Percentiles rank a stretch among this genome's conserved stretches.
phyloP scores from a whole-genome alignment of 2,113 vertebrate species.

The Lagopus muta region DNA sequence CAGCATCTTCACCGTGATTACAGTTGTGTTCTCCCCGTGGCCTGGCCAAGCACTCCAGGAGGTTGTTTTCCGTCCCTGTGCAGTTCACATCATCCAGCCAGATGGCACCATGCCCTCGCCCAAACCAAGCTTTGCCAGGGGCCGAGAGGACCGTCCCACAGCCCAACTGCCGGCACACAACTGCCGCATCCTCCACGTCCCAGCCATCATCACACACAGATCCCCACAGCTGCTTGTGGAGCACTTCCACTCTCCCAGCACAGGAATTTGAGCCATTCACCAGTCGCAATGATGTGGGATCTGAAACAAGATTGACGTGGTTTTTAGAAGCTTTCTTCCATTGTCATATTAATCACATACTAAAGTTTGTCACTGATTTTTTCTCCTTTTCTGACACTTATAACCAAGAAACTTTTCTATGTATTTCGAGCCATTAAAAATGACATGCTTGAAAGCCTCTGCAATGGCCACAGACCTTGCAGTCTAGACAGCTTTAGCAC shows the following conservation, averaged over 20 bases:
- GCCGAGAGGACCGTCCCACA: background rate
- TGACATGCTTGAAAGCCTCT: background rate
- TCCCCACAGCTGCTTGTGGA: background rate
- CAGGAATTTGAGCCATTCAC: background rate
- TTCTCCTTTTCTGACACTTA: background rate
- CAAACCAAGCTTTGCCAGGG: background rate
- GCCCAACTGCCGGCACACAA: constrained; percentile 4
- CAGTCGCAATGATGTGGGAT: background rate
- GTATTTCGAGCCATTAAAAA: background rate
- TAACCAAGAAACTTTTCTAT: background rate
- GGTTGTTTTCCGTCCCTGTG: background rate
- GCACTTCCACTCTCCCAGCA: background rate
- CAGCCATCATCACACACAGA: background rate
- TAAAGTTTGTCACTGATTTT: background rate
- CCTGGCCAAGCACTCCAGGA: background rate
- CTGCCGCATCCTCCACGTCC: background rate
- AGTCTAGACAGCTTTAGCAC: too few species aligned
- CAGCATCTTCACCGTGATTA: background rate
- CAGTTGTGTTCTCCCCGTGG: background rate
- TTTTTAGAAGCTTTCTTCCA: background rate
- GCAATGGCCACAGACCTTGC: background rate
- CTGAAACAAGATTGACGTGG: background rate
- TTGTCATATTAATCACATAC: background rate
- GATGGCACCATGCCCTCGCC: background rate
- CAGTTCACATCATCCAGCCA: constrained; percentile 22